A percentile compares a stretch with the other conserved stretches of the same genome.
Evolutionary conservation across 1,140 invertebrate genomes (phyloP).

Genomic region (Trichoplusia ni): DNA sequence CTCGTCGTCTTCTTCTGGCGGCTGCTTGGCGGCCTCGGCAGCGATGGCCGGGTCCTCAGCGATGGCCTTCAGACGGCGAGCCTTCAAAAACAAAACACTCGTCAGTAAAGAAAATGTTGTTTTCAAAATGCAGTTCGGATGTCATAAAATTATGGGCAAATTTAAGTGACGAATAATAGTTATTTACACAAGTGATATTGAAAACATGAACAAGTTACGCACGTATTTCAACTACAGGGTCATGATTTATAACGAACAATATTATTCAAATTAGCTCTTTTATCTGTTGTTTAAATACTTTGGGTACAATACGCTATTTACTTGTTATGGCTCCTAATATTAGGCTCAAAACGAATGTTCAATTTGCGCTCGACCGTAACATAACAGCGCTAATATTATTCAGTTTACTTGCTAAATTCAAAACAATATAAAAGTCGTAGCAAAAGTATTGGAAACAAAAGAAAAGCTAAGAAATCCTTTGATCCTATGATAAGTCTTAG

Average conservation of each 20-base stretch:
- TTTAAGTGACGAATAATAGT: too few relatives aligned
- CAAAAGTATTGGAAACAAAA: too few relatives aligned
- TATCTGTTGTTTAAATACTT: neutral
- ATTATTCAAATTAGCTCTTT: constrained; percentile 15
- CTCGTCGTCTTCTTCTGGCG: constrained; percentile 89
- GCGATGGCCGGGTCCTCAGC: constrained; percentile 86
- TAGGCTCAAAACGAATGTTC: neutral
- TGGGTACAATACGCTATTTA: neutral
- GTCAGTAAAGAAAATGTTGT: too few relatives aligned
- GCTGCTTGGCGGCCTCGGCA: constrained; percentile 78
- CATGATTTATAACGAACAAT: neutral
- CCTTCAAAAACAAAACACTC: constrained; percentile 48
- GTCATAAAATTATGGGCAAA: too few relatives aligned
- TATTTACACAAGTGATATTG: neutral
- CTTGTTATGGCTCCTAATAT: constrained; percentile 1
- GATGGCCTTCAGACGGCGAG: constrained; percentile 83
- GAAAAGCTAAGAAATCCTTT: too few relatives aligned
- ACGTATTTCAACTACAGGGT: neutral
- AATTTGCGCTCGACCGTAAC: neutral
- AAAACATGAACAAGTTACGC: neutral
- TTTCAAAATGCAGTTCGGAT: too few relatives aligned
- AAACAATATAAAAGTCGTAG: too few relatives aligned
- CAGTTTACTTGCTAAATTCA: too few relatives aligned
- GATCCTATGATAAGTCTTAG: too few relatives aligned
- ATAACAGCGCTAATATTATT: neutral